Conservation (phyloP, 2,113 vertebrate genomes). For the Eclectus roratus region DNA sequence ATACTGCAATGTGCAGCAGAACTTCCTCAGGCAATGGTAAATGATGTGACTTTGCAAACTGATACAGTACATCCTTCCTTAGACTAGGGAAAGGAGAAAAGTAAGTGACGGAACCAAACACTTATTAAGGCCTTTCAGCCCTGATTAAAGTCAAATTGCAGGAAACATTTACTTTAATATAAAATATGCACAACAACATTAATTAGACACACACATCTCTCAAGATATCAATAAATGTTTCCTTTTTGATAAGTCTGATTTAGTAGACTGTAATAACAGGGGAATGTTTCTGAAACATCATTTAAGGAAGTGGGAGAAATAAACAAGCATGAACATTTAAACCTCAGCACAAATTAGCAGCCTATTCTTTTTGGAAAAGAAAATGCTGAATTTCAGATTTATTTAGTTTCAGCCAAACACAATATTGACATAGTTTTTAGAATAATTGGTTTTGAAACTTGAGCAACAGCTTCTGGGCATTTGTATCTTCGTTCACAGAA, state of each 20-base stretch:
- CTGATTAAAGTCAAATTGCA: constrained; percentile 52
- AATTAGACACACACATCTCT: constrained; percentile 68
- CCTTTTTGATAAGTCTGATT: constrained; percentile 71
- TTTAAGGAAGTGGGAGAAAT: constrained; percentile 63
- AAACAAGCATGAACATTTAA: constrained; percentile 70
- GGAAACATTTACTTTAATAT: constrained; percentile 46
- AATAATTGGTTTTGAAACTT: background rate
- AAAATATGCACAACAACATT: constrained; percentile 61
- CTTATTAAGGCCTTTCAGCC: constrained; percentile 39
- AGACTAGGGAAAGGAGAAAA: background rate
- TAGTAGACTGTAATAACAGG: constrained; percentile 64
- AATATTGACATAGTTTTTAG: background rate
- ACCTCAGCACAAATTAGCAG: constrained; percentile 66
- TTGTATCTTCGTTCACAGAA: background rate
- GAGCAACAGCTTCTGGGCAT: background rate
- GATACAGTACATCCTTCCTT: background rate
- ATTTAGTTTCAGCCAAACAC: constrained; percentile 32
- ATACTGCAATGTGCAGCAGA: background rate
- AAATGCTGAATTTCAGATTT: constrained; percentile 51
- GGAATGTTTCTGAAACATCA: constrained; percentile 52
- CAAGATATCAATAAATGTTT: constrained; percentile 74
- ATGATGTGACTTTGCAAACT: background rate
- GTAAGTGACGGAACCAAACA: background rate
- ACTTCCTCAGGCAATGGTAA: background rate
- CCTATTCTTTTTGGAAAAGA: constrained; percentile 44